phyloP scores from a whole-genome alignment of 2,888 invertebrate species.

The Pterostichus niger region DNA sequence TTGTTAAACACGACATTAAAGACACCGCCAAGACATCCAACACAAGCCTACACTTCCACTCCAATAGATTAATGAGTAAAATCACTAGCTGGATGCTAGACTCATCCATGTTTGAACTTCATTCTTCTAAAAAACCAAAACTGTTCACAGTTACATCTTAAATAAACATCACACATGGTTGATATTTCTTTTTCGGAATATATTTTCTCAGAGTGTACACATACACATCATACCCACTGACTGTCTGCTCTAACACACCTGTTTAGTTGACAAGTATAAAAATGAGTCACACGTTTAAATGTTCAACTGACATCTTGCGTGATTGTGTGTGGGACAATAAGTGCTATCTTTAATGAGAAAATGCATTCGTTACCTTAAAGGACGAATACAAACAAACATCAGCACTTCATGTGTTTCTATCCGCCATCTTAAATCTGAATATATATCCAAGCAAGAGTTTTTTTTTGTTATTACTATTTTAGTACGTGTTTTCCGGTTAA shows the following conservation, averaged over 20 bases:
- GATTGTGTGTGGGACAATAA: neutral
- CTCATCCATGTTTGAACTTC: conserved; percentile 15
- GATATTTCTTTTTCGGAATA: neutral
- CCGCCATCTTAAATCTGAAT: too few relatives aligned
- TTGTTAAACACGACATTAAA: conserved; percentile 28
- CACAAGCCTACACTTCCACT: conserved; percentile 15
- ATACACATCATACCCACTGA: neutral
- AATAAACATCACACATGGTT: conserved; percentile 8
- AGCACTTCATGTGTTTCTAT: too few relatives aligned
- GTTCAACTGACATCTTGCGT: neutral
- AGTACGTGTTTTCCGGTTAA: conserved; percentile 48
- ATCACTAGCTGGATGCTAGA: neutral
- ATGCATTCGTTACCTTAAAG: too few relatives aligned
- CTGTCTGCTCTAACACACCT: neutral
- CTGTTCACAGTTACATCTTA: conserved; percentile 15
- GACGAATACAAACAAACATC: too few relatives aligned
- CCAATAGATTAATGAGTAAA: neutral
- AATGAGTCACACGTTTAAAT: neutral
- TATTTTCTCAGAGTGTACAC: neutral
- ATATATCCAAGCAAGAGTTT: too few relatives aligned
- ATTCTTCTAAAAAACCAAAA: conserved; percentile 14
- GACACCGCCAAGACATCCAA: conserved; percentile 3
- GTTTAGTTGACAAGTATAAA: neutral
- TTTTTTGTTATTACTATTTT: neutral
- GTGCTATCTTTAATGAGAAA: too few relatives aligned